A percentile compares a stretch with the other conserved stretches of the same genome.
phyloP scores from a whole-genome alignment of 2,113 vertebrate genomes.

The Tachycineta bicolor region DNA sequence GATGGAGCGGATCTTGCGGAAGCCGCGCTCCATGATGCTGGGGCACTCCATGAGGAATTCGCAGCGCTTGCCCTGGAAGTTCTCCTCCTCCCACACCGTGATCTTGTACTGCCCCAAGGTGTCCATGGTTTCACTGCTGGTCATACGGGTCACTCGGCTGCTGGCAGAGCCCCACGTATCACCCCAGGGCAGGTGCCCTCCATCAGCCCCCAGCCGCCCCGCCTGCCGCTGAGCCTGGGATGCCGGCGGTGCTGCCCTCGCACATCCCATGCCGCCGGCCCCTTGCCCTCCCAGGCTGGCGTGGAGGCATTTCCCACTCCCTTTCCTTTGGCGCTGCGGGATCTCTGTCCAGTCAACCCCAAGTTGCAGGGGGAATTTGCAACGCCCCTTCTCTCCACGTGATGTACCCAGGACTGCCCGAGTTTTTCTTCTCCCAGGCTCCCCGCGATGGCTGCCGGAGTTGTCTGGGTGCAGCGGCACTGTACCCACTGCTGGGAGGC shows the following conservation, averaged over 20 bases:
- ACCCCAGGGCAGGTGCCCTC: not conserved
- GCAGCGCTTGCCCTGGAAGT: conserved; percentile 95
- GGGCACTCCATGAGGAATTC: conserved; percentile 92
- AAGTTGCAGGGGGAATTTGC: not conserved
- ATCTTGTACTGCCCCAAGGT: conserved; percentile 89
- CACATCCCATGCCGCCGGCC: fast-evolving
- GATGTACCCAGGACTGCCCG: not conserved
- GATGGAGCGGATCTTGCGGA: conserved; percentile 94
- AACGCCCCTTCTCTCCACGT: not conserved
- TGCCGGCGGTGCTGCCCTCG: fast-evolving
- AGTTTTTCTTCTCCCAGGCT: not conserved
- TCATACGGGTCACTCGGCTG: conserved; percentile 76
- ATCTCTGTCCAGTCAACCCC: not conserved
- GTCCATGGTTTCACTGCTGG: conserved; percentile 89
- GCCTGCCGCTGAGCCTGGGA: not conserved
- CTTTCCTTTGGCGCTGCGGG: not conserved
- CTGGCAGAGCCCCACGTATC: not conserved
- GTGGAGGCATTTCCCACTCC: not conserved
- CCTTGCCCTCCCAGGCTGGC: not conserved
- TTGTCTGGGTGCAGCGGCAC: not conserved
- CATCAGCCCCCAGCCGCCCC: not conserved
- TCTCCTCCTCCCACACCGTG: conserved; percentile 94
- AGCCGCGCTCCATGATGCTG: conserved; percentile 91
- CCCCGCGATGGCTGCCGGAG: not conserved
- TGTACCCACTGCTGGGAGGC: not conserved